Base-by-base conservation (phyloP, 2,797 vertebrate genomes). In the Esox lucius region DNA sequence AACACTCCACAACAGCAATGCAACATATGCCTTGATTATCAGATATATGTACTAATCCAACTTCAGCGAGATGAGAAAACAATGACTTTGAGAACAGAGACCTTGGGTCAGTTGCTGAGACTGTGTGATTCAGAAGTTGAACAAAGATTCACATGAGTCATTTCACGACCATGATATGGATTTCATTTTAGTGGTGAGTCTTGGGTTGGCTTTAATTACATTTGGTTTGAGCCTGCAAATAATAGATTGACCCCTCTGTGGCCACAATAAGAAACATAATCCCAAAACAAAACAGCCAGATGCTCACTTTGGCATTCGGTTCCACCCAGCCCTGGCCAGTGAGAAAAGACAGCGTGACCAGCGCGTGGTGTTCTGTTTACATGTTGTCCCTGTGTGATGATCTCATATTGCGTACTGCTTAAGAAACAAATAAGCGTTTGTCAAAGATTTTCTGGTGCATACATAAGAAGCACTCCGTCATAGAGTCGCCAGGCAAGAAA, bases 171-270 rank as follows among this genome's bases (percentile, higher is more conserved):
- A 49, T 22, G 7, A 5, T 73, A 73, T 76, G 46, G 75, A 72
- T 73, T 68, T 56, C n/a, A 5, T 19, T 56, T 69, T 56, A 16
- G 51, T 62, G 9, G 51, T 62, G 66, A 26, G 19, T 28, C 59
- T 69, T 49, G 46, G n/a, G 53, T 19, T 70, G 31, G 42, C 59
- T 49, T 48, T 61, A 16, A 68, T 35, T 19, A n/a, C 22, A 2
- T 22, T 28, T 51, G 6, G 53, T 56, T 56, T 9, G 53, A 56
- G 53, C 5, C 17, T 31, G 66, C 35, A 72, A 70, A 71, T 66
- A 74, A 74, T 66, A 78, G 68, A 59, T 48, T 61, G 68, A 65
- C 72, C 75, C 70, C 28, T 61, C 35, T 73, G 70, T 68, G 71
- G 65, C 56, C 65, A 35, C 49, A 22, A 19, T 46, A 26, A 31